A percentile compares a stretch with the other conserved stretches of the same genome.
Conservation (phyloP, 2,888 invertebrate species). For the Cheilosia variabilis region DNA sequence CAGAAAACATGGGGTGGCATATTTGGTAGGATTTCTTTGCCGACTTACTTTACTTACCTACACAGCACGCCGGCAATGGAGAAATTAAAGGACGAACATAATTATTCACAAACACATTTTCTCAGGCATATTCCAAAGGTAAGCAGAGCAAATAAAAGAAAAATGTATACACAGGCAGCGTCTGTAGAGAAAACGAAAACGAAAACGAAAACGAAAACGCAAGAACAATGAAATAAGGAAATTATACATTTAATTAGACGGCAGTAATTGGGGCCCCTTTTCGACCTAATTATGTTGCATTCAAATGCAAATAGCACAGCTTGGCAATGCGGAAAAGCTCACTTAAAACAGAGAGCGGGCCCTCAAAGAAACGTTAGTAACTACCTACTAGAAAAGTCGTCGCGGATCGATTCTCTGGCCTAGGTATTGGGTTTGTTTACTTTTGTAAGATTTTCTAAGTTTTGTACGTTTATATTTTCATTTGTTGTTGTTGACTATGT, state of each 20-base stretch:
- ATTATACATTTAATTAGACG: constrained; percentile 71
- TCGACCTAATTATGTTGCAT: constrained; percentile 69
- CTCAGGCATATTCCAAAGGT: constrained; percentile 13
- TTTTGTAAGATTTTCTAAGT: constrained; percentile 9
- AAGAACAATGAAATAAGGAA: constrained; percentile 70
- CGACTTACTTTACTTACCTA: constrained; percentile 33
- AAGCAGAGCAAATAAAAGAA: constrained; percentile 22
- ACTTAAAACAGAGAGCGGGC: constrained; percentile 7
- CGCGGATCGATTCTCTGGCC: background rate
- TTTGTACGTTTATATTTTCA: constrained; percentile 1
- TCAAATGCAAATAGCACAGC: constrained; percentile 66
- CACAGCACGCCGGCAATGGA: constrained; percentile 8
- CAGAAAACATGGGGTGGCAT: constrained; percentile 1
- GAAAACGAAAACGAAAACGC: constrained; percentile 14
- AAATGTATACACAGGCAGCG: constrained; percentile 34
- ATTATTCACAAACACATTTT: constrained; percentile 47
- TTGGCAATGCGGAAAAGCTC: constrained; percentile 53
- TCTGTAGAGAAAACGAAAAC: constrained; percentile 15
- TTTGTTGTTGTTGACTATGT: constrained; percentile 51
- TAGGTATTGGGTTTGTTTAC: constrained; percentile 6
- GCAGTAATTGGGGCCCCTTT: constrained; percentile 51
- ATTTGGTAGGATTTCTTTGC: constrained; percentile 47
- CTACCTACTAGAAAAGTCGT: background rate
- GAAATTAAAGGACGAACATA: constrained; percentile 51
- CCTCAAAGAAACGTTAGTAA: background rate